Base-by-base conservation (phyloP, 1,140 invertebrate genomes). In the Harpegnathos saltator region DNA sequence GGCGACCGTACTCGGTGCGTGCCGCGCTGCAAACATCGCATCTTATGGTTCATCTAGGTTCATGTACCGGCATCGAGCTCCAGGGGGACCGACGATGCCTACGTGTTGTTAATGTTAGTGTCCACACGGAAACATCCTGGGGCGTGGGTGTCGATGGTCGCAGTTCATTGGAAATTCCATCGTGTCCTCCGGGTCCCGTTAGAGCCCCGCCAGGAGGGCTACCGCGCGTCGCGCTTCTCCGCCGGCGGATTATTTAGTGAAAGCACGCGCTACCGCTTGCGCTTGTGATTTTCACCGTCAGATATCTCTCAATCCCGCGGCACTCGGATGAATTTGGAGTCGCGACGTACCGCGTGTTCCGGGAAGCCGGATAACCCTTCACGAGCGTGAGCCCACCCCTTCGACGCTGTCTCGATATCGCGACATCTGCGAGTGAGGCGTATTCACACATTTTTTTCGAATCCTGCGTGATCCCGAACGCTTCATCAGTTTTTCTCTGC, bases 261-360 rank as follows among this genome's bases (percentile, higher is more conserved):
- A 82, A 86, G 85, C 90, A 89, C 89, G 89, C 88, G 89, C 88
- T 89, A 84, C 87, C 83, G 85, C 89, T 90, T 89, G n/a, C n/a
- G n/a, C n/a, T n/a, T n/a, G n/a, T n/a, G 85, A 91, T 91, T 91
- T 88, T 90, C 84, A 88, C 73, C 73, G 84, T 73, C 71, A 88
- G 91, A 91, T 91, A 91, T 87, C 89, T 87, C 89, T 91, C 85
- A 91, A 91, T 91, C 85, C 83, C n/a, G 52, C 26, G 22, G 50
- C 38, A 12, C 59, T 3, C 59, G 9, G 26, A 24, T 22, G 69
- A 24, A 72, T 85, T 54, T 11, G 12, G n/a, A 29, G 48, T 11
- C 38, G 4, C 24, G 15, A 66, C 33, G 4, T 5, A n/a, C 1
- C 19, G 26, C 52, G 24, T 69, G 3, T 61, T 73, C 54, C 22